Evolutionary conservation across 2,797 vertebrate species (phyloP), one percentile per base, ranked within the genome.

Genomic region (Aldrovandia affinis): DNA sequence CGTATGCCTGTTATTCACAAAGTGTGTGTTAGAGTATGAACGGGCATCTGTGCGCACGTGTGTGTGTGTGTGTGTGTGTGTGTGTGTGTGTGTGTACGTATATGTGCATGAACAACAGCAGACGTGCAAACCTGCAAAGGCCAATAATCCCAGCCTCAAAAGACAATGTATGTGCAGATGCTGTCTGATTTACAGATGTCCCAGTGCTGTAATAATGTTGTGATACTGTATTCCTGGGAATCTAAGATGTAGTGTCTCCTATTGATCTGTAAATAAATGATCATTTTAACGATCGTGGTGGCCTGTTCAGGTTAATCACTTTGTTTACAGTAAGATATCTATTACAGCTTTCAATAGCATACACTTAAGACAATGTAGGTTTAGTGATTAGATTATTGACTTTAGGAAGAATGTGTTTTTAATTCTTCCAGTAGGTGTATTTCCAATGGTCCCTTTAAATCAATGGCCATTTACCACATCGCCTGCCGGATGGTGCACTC

Each of bases 341-440:
- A n/a, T 44, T 78, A 78, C 39, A n/a, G 73, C 36, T 78, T 78
- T 78, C 73, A 78, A 47, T 39, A 75, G 33, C 70, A 36, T 33
- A 75, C 73, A 42, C 36, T 78, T 44, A 78, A 78, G 14, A 78
- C 73, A 78, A 20, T 47, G 33, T 36, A 78, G 36, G 44, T 47
- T 44, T 78, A 78, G 39, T 14, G 18, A 7, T 78, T 78, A 44
- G 39, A 8, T 42, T 78, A 42, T 18, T 22, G 18, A 44, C 59
- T 63, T 10, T 8, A 28, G 63, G 28, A 65, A 30, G 10, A 28
- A 65, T 65, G 63, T 65, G 28, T 65, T 65, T 65, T 65, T 65
- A 65, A 28, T 65, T 65, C 57, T 61, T 61, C 28, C 30, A 4
- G 28, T 33, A 33, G 28, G 63, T 65, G 12, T 65, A 28, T 33